These are phyloP conservation scores for Belgica antarctica DNA, from an alignment of 2,888 invertebrate species.

Conservation along the genomic window DNA sequence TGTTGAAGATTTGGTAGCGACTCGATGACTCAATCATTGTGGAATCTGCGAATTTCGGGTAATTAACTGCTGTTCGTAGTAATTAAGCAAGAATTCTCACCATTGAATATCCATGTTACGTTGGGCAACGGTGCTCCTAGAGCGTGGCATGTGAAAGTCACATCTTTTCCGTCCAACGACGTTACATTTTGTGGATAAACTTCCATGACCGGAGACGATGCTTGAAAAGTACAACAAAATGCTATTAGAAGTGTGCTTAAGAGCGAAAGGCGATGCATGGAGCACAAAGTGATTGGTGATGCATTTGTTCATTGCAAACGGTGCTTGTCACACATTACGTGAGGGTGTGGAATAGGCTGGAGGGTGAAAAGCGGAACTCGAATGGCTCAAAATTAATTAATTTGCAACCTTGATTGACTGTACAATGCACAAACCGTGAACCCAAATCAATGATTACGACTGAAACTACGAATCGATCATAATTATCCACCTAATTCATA, in stretches of 20 bases:
- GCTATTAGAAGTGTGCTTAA: not conserved
- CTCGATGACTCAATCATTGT: conserved; percentile 68
- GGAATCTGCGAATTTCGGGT: conserved; percentile 49
- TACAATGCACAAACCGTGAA: not conserved
- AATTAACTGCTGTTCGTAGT: not conserved
- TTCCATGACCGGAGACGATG: conserved; percentile 84
- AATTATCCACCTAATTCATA: too few relatives aligned
- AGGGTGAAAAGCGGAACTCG: not conserved
- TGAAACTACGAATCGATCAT: too few relatives aligned
- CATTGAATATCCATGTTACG: conserved; percentile 87
- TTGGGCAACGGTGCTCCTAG: conserved; percentile 89
- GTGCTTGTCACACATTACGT: not conserved
- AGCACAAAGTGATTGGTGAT: not conserved
- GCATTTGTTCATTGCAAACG: not conserved
- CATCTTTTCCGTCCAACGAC: conserved; percentile 89
- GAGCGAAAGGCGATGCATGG: too few relatives aligned
- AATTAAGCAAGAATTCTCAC: conserved; percentile 67
- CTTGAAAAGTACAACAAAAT: conserved; percentile 55
- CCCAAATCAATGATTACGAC: not conserved
- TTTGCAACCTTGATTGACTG: not conserved
- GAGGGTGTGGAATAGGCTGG: not conserved
- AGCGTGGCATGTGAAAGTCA: conserved; percentile 81
- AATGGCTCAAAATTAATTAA: not conserved
- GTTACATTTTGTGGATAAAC: conserved; percentile 81
- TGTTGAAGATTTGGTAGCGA: conserved; percentile 79